A percentile compares a stretch with the other conserved stretches of the same genome.
phyloP scores from a whole-genome alignment of 2,113 vertebrate species.

The Phalacrocorax aristotelis region DNA sequence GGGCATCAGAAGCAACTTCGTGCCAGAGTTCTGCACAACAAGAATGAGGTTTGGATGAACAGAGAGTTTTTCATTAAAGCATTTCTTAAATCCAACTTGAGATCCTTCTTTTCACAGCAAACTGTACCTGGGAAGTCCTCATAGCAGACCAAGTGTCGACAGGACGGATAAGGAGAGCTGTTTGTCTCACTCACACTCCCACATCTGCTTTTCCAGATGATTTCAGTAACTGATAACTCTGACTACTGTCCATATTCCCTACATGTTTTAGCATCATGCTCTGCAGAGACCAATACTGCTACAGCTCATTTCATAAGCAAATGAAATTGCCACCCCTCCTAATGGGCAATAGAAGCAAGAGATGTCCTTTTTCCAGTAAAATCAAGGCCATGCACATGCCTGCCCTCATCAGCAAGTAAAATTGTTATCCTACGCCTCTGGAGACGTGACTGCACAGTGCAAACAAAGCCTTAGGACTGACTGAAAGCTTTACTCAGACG shows the following conservation, averaged over 20 bases:
- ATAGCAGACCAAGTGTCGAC: background rate
- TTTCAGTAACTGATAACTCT: background rate
- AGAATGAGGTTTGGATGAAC: background rate
- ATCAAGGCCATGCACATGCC: background rate
- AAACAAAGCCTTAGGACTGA: background rate
- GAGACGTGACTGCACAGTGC: background rate
- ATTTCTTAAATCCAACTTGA: background rate
- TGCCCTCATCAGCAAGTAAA: background rate
- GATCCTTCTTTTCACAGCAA: background rate
- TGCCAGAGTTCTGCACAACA: background rate
- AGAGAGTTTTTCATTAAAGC: background rate
- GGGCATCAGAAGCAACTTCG: background rate
- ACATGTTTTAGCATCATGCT: background rate
- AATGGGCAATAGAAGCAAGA: background rate
- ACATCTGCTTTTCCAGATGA: background rate
- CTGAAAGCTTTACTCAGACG: background rate
- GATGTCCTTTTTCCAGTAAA: background rate
- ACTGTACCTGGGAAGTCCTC: background rate
- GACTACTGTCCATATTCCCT: background rate
- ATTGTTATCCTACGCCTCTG: background rate
- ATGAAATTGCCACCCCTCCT: background rate
- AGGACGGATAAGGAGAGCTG: background rate
- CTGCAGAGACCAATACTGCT: background rate
- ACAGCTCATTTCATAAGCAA: background rate
- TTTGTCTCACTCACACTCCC: background rate